phyloP scores from a whole-genome alignment of 2,113 vertebrate species.

The Leucoraja erinaceus region DNA sequence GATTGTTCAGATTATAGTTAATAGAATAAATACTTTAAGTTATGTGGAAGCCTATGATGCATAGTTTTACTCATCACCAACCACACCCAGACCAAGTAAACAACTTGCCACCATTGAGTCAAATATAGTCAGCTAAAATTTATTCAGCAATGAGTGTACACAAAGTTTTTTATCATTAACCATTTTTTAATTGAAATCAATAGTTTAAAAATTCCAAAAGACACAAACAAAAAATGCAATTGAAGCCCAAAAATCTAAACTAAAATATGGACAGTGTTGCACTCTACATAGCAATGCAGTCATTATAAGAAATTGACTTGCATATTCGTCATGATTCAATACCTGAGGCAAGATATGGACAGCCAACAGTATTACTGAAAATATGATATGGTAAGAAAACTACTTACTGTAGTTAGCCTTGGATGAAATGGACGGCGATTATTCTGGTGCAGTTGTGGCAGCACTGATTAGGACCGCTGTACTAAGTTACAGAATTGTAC shows the following conservation, averaged over 20 bases:
- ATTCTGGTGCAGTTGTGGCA: background rate
- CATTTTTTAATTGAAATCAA: background rate
- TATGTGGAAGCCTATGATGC: background rate
- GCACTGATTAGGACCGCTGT: background rate
- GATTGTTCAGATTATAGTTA: background rate
- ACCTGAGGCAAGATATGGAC: background rate
- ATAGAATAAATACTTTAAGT: background rate
- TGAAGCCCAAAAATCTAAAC: background rate
- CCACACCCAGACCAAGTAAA: background rate
- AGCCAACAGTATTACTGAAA: background rate
- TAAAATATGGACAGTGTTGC: background rate
- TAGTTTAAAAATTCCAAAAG: background rate
- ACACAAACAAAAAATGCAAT: background rate
- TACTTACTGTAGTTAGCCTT: background rate
- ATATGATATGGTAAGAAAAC: background rate
- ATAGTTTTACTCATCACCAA: background rate
- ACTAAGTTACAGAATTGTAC: background rate
- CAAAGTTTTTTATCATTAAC: background rate
- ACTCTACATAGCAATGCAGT: background rate
- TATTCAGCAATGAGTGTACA: background rate
- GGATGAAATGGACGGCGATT: background rate
- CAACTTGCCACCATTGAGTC: background rate
- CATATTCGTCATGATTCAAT: background rate
- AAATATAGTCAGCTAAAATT: background rate
- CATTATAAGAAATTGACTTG: background rate